Percentiles rank a stretch among this genome's conserved stretches.
Evolutionary conservation across 1,140 invertebrate species (phyloP).

Genomic region (Tribolium castaneum): DNA sequence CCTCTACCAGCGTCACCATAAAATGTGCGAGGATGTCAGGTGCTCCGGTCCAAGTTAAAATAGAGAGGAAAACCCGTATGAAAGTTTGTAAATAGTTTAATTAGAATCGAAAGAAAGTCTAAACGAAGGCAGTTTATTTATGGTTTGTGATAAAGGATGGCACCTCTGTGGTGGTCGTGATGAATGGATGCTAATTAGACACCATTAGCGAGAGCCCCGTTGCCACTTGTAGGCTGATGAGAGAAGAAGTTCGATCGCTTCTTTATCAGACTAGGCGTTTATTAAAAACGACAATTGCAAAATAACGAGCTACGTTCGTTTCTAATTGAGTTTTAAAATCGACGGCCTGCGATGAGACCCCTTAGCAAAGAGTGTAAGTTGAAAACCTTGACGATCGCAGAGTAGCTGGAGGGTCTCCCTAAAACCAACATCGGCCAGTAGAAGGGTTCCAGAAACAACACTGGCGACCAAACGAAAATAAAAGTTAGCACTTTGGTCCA

Average conservation of each 20-base stretch:
- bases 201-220: constrained; percentile 37
- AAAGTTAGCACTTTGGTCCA: constrained; percentile 43
- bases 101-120: not conserved
- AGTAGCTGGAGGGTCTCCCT: constrained; percentile 4
- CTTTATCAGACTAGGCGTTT: constrained; percentile 35
- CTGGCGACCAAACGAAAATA: constrained; percentile 45
- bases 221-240: constrained; percentile 30
- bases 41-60: constrained; percentile 42
- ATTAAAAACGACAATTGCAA: constrained; percentile 45
- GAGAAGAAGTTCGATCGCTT: constrained; percentile 12
- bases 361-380: constrained; percentile 17
- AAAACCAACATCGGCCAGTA: constrained; percentile 46
- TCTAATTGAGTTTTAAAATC: constrained; percentile 46
- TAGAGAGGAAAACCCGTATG: not conserved
- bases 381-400: constrained; percentile 35
- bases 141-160: constrained; percentile 28
- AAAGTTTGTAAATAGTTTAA: constrained; percentile 4
- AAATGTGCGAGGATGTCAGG: constrained; percentile 52
- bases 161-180: constrained; percentile 37
- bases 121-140: constrained; percentile 31
- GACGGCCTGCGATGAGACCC: constrained; percentile 1
- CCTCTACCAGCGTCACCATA: constrained; percentile 49
- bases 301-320: constrained; percentile 44
- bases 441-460: constrained; percentile 49
- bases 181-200: constrained; percentile 40